Evolutionary conservation across 2,888 invertebrate genomes (phyloP).

Genomic region (Agriotes lineatus): DNA sequence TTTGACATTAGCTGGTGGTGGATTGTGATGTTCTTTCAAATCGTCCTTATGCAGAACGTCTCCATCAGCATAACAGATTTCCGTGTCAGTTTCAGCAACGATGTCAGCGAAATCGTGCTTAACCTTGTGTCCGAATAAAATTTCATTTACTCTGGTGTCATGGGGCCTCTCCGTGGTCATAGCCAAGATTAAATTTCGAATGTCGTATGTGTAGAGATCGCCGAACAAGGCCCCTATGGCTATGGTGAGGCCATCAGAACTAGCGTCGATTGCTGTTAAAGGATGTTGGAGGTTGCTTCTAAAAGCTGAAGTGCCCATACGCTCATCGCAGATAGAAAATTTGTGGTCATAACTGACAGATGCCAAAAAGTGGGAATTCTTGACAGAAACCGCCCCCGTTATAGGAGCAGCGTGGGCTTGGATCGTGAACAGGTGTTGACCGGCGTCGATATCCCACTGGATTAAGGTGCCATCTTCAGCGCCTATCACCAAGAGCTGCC

Average conservation of each 20-base stretch:
- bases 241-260: slow-evolving; percentile 53
- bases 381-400: slow-evolving; percentile 53
- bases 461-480: slow-evolving; percentile 54
- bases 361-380: slow-evolving; percentile 53
- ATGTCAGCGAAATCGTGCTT: background rate
- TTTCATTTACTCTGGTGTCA: slow-evolving; percentile 28
- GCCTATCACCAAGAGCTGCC: slow-evolving; percentile 53
- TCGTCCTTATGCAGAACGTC: background rate
- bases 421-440: slow-evolving; percentile 44
- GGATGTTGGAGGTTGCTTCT: slow-evolving; percentile 56
- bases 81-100: background rate
- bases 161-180: slow-evolving; percentile 51
- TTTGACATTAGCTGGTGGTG: no score
- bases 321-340: slow-evolving; percentile 56
- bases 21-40: background rate
- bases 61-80: background rate
- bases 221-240: slow-evolving; percentile 58
- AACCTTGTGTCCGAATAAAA: slow-evolving; percentile 19
- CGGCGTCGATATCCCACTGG: slow-evolving; percentile 52
- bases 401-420: slow-evolving; percentile 53
- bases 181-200: slow-evolving; percentile 55
- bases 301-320: slow-evolving; percentile 50
- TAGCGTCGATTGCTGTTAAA: slow-evolving; percentile 56
- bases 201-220: slow-evolving; percentile 57
- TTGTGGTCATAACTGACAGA: slow-evolving; percentile 58